A percentile compares a stretch with the other conserved stretches of the same genome.
These are phyloP conservation scores for Drosophila murphyi DNA, from an alignment of 1,140 invertebrate genomes.

Conservation along the genomic window DNA sequence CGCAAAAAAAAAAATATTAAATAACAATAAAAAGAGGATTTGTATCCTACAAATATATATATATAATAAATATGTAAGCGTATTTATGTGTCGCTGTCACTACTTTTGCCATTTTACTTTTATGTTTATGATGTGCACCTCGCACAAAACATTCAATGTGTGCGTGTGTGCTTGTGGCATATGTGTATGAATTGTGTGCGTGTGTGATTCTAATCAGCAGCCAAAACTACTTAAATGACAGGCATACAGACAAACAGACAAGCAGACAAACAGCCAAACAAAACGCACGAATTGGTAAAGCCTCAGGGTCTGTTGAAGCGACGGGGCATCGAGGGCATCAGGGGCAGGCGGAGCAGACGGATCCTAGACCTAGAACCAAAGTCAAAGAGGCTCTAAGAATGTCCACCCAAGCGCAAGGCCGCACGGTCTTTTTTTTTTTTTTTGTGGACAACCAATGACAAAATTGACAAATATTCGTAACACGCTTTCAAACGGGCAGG, in stretches of 20 bases:
- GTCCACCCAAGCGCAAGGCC: slow-evolving; percentile 8
- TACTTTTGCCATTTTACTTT: slow-evolving; percentile 62
- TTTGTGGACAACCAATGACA: slow-evolving; percentile 15
- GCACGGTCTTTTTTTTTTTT: neutral
- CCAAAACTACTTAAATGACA: slow-evolving; percentile 57
- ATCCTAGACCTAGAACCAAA: slow-evolving; percentile 2
- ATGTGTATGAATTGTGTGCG: slow-evolving; percentile 35
- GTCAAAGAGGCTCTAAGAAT: slow-evolving; percentile 13
- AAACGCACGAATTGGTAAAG: slow-evolving; percentile 66
- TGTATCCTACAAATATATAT: slow-evolving; percentile 14
- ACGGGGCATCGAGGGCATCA: neutral
- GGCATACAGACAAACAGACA: slow-evolving; percentile 21
- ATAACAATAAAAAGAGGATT: slow-evolving; percentile 73
- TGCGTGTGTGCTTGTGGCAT: slow-evolving; percentile 21
- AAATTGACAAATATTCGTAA: slow-evolving; percentile 59
- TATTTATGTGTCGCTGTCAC: slow-evolving; percentile 66
- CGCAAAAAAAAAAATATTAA: slow-evolving; percentile 76
- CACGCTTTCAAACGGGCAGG: slow-evolving; percentile 6
- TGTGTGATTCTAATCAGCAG: slow-evolving; percentile 72
- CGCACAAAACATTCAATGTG: slow-evolving; percentile 23
- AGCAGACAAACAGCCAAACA: slow-evolving; percentile 45
- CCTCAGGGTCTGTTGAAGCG: neutral
- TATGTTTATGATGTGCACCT: slow-evolving; percentile 58
- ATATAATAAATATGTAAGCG: slow-evolving; percentile 46
- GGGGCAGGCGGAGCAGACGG: neutral